A percentile compares a stretch with the other conserved stretches of the same genome.
Evolutionary conservation across 2,888 invertebrate species (phyloP).

Genomic region (Uloborus plumipes): DNA sequence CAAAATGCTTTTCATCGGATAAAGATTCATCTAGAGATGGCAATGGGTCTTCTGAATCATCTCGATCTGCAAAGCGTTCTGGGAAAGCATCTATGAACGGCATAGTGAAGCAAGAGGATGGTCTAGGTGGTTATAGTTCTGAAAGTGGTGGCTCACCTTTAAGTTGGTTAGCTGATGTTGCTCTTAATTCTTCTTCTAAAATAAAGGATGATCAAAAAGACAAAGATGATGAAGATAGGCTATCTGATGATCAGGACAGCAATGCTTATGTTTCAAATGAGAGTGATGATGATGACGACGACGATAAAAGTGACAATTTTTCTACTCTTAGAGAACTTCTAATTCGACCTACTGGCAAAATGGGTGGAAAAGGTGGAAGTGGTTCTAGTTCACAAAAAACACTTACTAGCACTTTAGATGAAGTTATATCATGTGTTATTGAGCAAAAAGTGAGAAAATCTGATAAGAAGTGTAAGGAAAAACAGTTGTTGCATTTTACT

Average conservation of each 20-base stretch:
- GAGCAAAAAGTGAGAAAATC: conserved; percentile 77
- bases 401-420: conserved; percentile 78
- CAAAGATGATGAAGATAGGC: conserved; percentile 50
- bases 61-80: conserved; percentile 71
- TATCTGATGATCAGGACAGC: conserved; percentile 74
- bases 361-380: conserved; percentile 70
- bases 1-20: conserved; percentile 67
- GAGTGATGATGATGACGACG: conserved; percentile 79
- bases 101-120: conserved; percentile 67
- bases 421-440: conserved; percentile 84
- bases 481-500: conserved; percentile 79
- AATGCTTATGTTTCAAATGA: conserved; percentile 74
- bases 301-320: conserved; percentile 78
- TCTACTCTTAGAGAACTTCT: conserved; percentile 85
- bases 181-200: conserved; percentile 74
- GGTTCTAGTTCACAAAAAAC: conserved; percentile 66
- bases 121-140: conserved; percentile 69
- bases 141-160: conserved; percentile 74
- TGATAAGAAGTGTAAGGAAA: conserved; percentile 72
- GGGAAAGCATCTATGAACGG: conserved; percentile 73
- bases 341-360: conserved; percentile 78
- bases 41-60: conserved; percentile 70
- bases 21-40: conserved; percentile 68
- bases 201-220: conserved; percentile 65
- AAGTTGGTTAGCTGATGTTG: conserved; percentile 80